Evolutionary conservation across 2,113 vertebrate species (phyloP).

Genomic region (Felis chaus): DNA sequence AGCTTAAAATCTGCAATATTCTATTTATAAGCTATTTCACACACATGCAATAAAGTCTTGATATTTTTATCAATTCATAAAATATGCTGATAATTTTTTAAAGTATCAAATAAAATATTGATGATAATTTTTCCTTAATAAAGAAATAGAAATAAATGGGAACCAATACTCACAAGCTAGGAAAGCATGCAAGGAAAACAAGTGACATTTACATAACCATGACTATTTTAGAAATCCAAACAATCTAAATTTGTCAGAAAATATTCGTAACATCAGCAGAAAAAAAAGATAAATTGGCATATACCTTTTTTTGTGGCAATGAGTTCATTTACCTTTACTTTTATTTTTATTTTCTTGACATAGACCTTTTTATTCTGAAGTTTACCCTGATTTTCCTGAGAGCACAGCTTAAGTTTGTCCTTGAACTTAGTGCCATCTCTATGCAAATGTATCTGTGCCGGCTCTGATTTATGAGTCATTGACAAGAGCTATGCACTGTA

Average conservation of each 20-base stretch:
- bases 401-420: slow-evolving; percentile 67
- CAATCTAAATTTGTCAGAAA: slow-evolving; percentile 62
- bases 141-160: slow-evolving; percentile 13
- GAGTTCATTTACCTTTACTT: background rate
- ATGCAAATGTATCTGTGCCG: slow-evolving; percentile 74
- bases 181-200: slow-evolving; percentile 50
- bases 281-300: slow-evolving; percentile 36
- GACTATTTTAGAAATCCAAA: slow-evolving; percentile 63
- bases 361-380: background rate
- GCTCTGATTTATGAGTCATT: slow-evolving; percentile 74
- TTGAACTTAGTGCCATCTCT: slow-evolving; percentile 74
- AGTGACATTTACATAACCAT: slow-evolving; percentile 61
- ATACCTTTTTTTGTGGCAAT: background rate
- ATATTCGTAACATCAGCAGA: slow-evolving; percentile 60
- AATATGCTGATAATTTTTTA: too few species aligned
- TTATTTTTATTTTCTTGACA: background rate
- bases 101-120: too few species aligned
- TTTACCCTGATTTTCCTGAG: slow-evolving; percentile 61
- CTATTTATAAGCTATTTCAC: background rate
- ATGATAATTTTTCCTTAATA: background rate
- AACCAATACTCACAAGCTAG: slow-evolving; percentile 17
- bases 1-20: background rate
- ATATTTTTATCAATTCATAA: background rate
- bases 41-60: background rate
- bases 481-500: slow-evolving; percentile 60